Evolutionary conservation across 2,888 invertebrate genomes (phyloP).

Genomic region (Mayetiola destructor): DNA sequence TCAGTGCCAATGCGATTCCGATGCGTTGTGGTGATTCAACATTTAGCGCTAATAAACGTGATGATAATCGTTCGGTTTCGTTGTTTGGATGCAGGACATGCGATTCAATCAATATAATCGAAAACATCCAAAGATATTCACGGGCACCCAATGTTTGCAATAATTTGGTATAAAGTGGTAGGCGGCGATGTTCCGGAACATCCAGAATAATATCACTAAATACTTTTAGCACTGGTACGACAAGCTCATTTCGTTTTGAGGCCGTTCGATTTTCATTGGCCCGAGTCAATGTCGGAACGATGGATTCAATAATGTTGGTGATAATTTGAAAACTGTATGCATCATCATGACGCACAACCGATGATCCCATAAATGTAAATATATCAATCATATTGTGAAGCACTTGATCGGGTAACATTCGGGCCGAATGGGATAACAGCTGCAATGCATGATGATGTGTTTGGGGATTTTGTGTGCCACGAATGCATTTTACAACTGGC

Average conservation of each 20-base stretch:
- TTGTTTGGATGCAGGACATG: conserved; percentile 42
- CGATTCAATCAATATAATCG: conserved; percentile 54
- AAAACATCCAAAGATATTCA: conserved; percentile 55
- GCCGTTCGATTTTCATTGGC: conserved; percentile 22
- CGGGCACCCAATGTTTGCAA: conserved; percentile 53
- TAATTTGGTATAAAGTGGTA: conserved; percentile 64
- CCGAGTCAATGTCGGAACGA: conserved; percentile 70
- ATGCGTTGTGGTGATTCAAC: conserved; percentile 42
- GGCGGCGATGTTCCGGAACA: conserved; percentile 82
- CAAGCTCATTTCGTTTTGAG: conserved; percentile 35
- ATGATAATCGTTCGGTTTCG: conserved; percentile 35
- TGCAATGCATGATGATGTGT: conserved; percentile 88
- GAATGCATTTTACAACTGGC: conserved; percentile 64
- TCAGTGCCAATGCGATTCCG: conserved; percentile 48
- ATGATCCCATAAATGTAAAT: conserved; percentile 95
- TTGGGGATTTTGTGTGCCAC: conserved; percentile 84
- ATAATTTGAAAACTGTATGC: conserved; percentile 91
- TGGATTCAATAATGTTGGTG: conserved; percentile 71
- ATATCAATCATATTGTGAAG: conserved; percentile 89
- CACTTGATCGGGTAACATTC: conserved; percentile 66
- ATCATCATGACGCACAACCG: conserved; percentile 83
- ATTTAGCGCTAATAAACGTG: conserved; percentile 21
- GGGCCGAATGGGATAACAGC: conserved; percentile 64
- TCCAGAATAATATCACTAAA: conserved; percentile 84
- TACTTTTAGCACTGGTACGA: conserved; percentile 61